Evolutionary conservation across 2,113 vertebrate species (phyloP), one percentile per base, ranked within the genome.

Genomic region (Melospiza georgiana): DNA sequence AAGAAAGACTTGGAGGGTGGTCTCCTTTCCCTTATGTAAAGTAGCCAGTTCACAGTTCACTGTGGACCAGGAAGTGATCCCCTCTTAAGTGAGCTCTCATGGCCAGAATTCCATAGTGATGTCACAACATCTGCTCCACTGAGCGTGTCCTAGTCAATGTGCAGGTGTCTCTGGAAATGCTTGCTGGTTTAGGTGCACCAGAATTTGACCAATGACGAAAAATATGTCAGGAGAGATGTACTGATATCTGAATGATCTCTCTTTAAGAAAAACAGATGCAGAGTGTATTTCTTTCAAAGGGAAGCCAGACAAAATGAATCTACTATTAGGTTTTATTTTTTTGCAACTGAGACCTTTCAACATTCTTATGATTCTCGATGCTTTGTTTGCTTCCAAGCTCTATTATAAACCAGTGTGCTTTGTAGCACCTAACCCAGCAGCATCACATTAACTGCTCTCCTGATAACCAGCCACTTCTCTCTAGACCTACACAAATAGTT

Each of bases 1-100:
- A 85, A 93, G n/a, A 91, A 89, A 87, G 88, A 65, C 87, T 81
- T 21, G 1, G 84, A 81, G 80, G 74, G 87, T 93, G 74, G 74
- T 71, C 91, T 89, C 41, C 24, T 78, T 78, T 84, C 28, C 30
- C n/a, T 87, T 89, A 65, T 7, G 23, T 51, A 48, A 82, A 72
- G 52, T 10, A 78, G 48, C 46, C 52, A 57, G 37, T 49, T 78
- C 77, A 55, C 72, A 80, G 74, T 52, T 89, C 71, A 54, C 25
- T 0, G 0, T 27, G 35, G 51, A 48, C 23, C 69, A 46, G 43
- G 48, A 51, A 68, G 30, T 0, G 2, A 76, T 66, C 25, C 66
- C 31, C 77, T 87, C 69, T 24, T 33, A 72, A 55, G 24, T 62
- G 19, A 83, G 51, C 10, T 71, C 33, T 66, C 54, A 37, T 15